Conservation (phyloP, 2,113 vertebrate species). For the Indicator maculatus region DNA sequence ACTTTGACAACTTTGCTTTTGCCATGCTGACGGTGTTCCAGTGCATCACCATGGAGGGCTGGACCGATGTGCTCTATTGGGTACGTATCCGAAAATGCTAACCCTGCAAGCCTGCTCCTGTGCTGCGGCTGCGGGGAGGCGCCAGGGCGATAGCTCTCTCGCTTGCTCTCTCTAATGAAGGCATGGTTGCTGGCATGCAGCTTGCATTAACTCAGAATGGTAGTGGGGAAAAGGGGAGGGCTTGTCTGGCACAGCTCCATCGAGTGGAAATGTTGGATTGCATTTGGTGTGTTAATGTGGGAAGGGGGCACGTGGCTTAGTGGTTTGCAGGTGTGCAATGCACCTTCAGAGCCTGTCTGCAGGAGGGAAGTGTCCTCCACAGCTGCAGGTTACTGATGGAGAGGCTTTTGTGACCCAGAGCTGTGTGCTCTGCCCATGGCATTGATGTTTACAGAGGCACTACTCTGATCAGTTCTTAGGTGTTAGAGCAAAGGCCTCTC, state of each 20-base stretch:
- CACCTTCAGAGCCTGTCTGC: background rate
- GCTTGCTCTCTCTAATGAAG: background rate
- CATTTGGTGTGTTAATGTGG: background rate
- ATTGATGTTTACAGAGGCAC: background rate
- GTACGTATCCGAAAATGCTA: conserved; percentile 79
- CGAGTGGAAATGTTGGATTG: background rate
- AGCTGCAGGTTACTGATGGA: background rate
- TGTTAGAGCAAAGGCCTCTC: background rate
- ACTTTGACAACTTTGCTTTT: conserved; percentile 99
- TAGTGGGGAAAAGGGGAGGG: background rate
- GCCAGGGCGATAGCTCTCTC: background rate
- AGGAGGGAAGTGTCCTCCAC: background rate
- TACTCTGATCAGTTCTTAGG: background rate
- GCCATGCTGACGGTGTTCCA: conserved; percentile 99
- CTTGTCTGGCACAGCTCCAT: background rate
- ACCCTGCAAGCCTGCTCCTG: background rate
- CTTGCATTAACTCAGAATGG: conserved; percentile 22
- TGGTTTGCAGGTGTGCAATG: background rate
- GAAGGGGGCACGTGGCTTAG: background rate
- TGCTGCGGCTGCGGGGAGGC: accelerated
- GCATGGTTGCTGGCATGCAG: background rate
- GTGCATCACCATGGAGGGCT: conserved; percentile 99
- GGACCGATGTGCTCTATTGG: conserved; percentile 98
- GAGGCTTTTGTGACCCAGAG: background rate
- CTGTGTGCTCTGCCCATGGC: background rate